phyloP scores from a whole-genome alignment of 2,888 invertebrate genomes.

The Pseudococcus viburni region DNA sequence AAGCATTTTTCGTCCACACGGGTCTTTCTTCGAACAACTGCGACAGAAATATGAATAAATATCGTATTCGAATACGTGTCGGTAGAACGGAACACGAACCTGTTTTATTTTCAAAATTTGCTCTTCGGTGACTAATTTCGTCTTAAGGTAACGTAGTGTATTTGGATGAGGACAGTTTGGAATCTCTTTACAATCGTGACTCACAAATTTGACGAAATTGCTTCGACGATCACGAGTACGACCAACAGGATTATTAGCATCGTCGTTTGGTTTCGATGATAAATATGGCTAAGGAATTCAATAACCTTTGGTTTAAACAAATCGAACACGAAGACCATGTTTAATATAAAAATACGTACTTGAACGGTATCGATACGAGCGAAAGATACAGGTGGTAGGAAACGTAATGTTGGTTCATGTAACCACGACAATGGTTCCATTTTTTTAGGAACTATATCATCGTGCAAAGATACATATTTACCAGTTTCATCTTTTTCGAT shows the following conservation, averaged over 20 bases:
- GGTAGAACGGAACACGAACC: background rate
- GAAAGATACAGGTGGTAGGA: conserved; percentile 84
- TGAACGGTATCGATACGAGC: conserved; percentile 79
- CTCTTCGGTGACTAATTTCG: conserved; percentile 55
- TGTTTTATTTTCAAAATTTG: conserved; percentile 57
- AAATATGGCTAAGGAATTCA: conserved; percentile 55
- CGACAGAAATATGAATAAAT: conserved; percentile 49
- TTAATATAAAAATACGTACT: conserved; percentile 13
- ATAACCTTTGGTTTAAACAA: background rate
- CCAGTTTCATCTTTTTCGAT: conserved; percentile 72
- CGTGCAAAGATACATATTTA: conserved; percentile 76
- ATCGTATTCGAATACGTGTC: background rate
- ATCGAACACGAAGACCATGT: background rate
- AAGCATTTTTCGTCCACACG: conserved; percentile 88
- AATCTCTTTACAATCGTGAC: conserved; percentile 45
- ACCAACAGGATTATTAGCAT: background rate
- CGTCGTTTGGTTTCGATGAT: conserved; percentile 48
- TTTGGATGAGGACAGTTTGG: conserved; percentile 23
- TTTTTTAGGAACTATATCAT: conserved; percentile 77
- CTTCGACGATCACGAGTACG: conserved; percentile 62
- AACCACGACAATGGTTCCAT: conserved; percentile 76
- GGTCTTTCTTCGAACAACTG: conserved; percentile 88
- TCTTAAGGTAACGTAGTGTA: conserved; percentile 42
- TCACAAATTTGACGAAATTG: conserved; percentile 61
- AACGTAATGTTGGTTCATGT: conserved; percentile 75